These are phyloP conservation scores for Drosophila conformis DNA, from an alignment of 2,888 invertebrate species.

Conservation along the genomic window DNA sequence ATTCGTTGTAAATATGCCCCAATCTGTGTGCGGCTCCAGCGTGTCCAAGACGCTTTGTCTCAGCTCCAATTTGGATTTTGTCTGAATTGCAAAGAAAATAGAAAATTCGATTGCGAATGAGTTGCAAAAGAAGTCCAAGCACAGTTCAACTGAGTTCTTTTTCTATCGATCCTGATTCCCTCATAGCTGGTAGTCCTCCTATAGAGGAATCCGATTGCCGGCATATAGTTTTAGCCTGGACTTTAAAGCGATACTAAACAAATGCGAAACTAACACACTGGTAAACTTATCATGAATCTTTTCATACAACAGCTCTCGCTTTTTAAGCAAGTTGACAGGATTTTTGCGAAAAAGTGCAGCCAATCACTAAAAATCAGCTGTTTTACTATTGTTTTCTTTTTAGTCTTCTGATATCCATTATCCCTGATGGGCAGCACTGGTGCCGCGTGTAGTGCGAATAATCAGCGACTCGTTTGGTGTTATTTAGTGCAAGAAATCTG, in stretches of 20 bases:
- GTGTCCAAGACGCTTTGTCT: slow-evolving; percentile 91
- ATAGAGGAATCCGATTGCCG: no score
- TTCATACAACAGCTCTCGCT: background rate
- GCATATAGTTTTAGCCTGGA: no score
- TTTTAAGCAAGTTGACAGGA: slow-evolving; percentile 16
- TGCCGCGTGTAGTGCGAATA: slow-evolving; percentile 25
- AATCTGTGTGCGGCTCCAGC: slow-evolving; percentile 91
- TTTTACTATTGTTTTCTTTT: slow-evolving; percentile 6
- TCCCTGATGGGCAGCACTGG: slow-evolving; percentile 27
- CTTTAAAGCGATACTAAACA: no score
- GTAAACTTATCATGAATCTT: background rate
- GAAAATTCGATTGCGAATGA: background rate
- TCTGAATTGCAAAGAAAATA: background rate
- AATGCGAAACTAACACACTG: no score
- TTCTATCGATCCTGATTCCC: no score
- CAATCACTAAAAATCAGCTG: slow-evolving; percentile 25
- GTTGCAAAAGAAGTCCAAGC: no score
- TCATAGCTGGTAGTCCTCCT: no score
- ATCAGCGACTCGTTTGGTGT: slow-evolving; percentile 14
- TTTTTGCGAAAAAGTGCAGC: slow-evolving; percentile 7
- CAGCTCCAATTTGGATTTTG: slow-evolving; percentile 88
- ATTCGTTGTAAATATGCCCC: slow-evolving; percentile 96
- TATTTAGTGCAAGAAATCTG: slow-evolving; percentile 42
- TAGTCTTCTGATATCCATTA: background rate
- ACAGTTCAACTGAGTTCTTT: background rate